phyloP scores from a whole-genome alignment of 2,888 invertebrate species.

The Limnephilus auricula region DNA sequence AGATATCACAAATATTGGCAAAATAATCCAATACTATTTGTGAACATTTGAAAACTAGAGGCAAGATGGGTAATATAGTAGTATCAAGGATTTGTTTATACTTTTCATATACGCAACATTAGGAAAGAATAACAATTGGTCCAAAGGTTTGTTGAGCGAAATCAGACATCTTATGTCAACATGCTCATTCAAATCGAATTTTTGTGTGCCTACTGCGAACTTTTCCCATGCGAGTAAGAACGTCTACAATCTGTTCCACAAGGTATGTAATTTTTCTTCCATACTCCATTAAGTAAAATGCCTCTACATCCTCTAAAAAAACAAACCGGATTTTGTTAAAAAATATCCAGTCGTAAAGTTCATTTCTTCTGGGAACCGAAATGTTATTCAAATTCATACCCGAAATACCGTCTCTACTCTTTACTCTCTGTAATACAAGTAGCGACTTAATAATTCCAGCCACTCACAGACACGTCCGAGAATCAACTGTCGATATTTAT shows the following conservation, averaged over 20 bases:
- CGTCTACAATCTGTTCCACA: background rate
- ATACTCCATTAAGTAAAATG: background rate
- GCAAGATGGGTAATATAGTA: too few relatives aligned
- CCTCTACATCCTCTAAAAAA: conserved; percentile 45
- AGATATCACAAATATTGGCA: too few relatives aligned
- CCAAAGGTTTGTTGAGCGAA: background rate
- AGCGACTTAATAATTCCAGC: background rate
- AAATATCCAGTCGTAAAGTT: conserved; percentile 62
- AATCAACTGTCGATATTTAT: conserved; percentile 13
- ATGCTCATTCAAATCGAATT: background rate
- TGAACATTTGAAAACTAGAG: too few relatives aligned
- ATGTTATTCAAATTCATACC: conserved; percentile 57
- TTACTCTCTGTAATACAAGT: background rate
- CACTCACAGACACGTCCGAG: background rate
- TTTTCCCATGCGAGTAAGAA: background rate
- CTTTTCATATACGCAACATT: too few relatives aligned
- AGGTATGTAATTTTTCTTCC: background rate
- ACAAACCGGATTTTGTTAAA: conserved; percentile 61
- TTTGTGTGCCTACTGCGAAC: background rate
- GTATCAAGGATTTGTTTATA: too few relatives aligned
- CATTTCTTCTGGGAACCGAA: conserved; percentile 56
- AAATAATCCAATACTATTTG: too few relatives aligned
- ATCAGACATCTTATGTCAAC: background rate
- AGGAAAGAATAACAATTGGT: background rate
- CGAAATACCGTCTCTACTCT: conserved; percentile 30